Evolutionary conservation across 2,797 vertebrate species (phyloP).

Genomic region (Sphaeramia orbicularis): DNA sequence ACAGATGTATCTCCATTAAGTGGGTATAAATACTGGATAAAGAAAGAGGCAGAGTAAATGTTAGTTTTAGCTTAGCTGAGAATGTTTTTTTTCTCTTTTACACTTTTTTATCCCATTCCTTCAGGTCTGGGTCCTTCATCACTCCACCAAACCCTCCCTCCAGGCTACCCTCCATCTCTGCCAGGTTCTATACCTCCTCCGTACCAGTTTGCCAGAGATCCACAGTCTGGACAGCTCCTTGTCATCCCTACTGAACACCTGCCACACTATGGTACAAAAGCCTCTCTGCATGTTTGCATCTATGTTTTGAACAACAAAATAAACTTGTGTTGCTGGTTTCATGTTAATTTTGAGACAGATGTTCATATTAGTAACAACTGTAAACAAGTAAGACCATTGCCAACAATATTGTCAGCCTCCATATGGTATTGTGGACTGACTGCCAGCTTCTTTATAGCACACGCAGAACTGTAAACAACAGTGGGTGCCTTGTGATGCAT

Average conservation of each 20-base stretch:
- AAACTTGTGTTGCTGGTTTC: neutral
- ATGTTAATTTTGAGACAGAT: conserved; percentile 27
- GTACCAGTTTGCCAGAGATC: conserved; percentile 96
- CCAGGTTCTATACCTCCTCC: conserved; percentile 90
- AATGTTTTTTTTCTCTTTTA: conserved; percentile 1
- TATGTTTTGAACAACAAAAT: neutral
- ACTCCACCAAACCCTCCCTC: conserved; percentile 93
- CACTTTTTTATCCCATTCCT: neutral
- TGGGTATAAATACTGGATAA: conserved; percentile 17
- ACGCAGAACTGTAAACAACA: conserved; percentile 2
- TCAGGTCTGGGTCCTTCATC: conserved; percentile 92
- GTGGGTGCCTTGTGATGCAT: neutral
- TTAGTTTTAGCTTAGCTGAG: conserved; percentile 22
- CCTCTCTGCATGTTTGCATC: neutral
- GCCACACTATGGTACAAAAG: conserved; percentile 92
- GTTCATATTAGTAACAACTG: conserved; percentile 23
- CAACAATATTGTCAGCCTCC: conserved; percentile 18
- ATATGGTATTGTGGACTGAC: conserved; percentile 12
- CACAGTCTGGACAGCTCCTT: conserved; percentile 95
- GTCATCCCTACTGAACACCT: conserved; percentile 96
- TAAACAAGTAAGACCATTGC: conserved; percentile 28
- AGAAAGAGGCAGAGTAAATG: conserved; percentile 23
- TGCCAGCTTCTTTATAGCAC: conserved; percentile 21
- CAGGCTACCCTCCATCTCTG: conserved; percentile 90
- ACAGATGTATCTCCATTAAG: conserved; percentile 21